phyloP scores from a whole-genome alignment of 2,797 vertebrate species.

The Pithecia hirsuta region DNA sequence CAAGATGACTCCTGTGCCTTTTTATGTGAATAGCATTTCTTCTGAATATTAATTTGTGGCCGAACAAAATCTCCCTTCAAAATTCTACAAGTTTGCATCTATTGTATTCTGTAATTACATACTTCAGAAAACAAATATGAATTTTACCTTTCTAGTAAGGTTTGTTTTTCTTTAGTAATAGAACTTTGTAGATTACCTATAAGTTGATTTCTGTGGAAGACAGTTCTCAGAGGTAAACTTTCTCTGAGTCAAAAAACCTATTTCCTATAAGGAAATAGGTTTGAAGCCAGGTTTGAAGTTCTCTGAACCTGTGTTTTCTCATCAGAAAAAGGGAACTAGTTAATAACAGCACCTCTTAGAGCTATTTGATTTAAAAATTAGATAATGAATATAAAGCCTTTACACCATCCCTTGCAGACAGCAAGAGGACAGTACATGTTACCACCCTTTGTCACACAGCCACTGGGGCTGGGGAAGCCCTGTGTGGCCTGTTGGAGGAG shows the following conservation, averaged over 20 bases:
- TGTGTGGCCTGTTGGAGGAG: not conserved
- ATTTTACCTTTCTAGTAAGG: not conserved
- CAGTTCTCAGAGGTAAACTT: not conserved
- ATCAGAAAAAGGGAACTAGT: not conserved
- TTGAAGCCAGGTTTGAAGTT: not conserved
- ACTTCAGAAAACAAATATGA: not conserved
- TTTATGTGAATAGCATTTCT: not conserved
- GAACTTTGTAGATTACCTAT: not conserved
- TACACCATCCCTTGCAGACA: not conserved
- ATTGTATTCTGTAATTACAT: not conserved
- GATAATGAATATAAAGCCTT: not conserved
- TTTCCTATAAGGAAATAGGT: too few relatives aligned
- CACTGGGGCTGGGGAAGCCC: accelerated
- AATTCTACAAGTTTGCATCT: not conserved
- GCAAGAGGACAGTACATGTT: too few relatives aligned
- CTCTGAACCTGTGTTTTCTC: not conserved
- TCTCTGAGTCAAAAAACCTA: not conserved
- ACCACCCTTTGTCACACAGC: too few relatives aligned
- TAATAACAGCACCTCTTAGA: not conserved
- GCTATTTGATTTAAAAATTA: not conserved
- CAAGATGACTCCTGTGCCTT: not conserved
- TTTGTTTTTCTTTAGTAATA: not conserved
- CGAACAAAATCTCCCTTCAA: not conserved
- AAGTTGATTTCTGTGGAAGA: not conserved
- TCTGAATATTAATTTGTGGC: not conserved